These are phyloP conservation scores for Teinopalpus imperialis DNA, from an alignment of 2,888 invertebrate genomes.

Conservation along the genomic window DNA sequence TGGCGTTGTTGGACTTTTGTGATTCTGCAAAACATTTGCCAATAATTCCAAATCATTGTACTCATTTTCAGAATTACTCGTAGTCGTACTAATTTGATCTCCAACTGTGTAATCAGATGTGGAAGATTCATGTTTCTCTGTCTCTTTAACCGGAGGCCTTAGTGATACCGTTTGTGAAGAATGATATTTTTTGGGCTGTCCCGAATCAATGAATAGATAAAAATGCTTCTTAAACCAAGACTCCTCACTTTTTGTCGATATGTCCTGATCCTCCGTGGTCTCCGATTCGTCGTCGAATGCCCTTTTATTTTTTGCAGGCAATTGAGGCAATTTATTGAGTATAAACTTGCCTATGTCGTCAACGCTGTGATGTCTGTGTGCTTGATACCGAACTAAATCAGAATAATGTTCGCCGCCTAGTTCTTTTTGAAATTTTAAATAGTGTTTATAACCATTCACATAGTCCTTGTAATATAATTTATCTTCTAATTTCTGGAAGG, in stretches of 20 bases:
- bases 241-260: conserved; percentile 60
- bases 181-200: conserved; percentile 55
- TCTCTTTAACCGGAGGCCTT: conserved; percentile 40
- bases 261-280: conserved; percentile 52
- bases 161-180: conserved; percentile 53
- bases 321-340: conserved; percentile 55
- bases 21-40: conserved; percentile 1
- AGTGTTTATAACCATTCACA: conserved; percentile 65
- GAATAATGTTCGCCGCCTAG: conserved; percentile 56
- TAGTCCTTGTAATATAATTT: conserved; percentile 61
- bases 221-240: conserved; percentile 70
- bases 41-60: conserved; percentile 5
- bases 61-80: not conserved
- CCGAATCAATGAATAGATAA: conserved; percentile 53
- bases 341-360: conserved; percentile 73
- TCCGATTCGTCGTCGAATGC: conserved; percentile 51
- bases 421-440: conserved; percentile 59
- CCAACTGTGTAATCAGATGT: too few relatives aligned
- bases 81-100: too few relatives aligned
- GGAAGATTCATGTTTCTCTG: too few relatives aligned
- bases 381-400: conserved; percentile 59
- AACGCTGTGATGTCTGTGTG: conserved; percentile 66
- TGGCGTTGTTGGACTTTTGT: too few relatives aligned
- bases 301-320: conserved; percentile 38
- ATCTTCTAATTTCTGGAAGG: conserved; percentile 41